Evolutionary conservation across 1,140 invertebrate genomes (phyloP).

Genomic region (Eufriesea mexicana): DNA sequence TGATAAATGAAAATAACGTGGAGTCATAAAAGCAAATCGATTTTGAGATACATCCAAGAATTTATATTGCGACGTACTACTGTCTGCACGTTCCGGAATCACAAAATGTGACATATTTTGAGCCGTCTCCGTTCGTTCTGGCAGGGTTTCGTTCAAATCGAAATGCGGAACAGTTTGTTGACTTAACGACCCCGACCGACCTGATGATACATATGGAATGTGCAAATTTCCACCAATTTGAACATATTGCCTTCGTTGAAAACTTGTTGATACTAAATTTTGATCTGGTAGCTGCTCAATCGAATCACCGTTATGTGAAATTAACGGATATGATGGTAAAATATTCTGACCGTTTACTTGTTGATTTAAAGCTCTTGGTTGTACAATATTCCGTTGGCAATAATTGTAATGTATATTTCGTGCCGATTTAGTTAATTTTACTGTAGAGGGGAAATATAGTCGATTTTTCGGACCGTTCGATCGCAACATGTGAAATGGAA

Average conservation of each 20-base stretch:
- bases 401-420: neutral
- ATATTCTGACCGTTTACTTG: neutral
- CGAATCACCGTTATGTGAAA: neutral
- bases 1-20: neutral
- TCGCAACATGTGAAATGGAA: neutral
- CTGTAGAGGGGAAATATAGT: neutral
- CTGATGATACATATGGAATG: neutral
- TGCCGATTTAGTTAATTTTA: neutral
- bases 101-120: neutral
- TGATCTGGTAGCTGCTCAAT: neutral
- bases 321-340: neutral
- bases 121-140: neutral
- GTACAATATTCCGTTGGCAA: neutral
- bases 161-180: neutral
- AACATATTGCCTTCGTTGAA: neutral
- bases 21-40: neutral
- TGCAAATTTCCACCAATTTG: conserved; percentile 1
- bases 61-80: neutral
- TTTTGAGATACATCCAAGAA: neutral
- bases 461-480: conserved; percentile 7
- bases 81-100: neutral
- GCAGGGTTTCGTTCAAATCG: neutral
- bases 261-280: too few species aligned
- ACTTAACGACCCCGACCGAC: neutral
- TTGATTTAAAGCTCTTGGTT: neutral